phyloP scores from a whole-genome alignment of 2,888 invertebrate species.

The Diogma glabrata region DNA sequence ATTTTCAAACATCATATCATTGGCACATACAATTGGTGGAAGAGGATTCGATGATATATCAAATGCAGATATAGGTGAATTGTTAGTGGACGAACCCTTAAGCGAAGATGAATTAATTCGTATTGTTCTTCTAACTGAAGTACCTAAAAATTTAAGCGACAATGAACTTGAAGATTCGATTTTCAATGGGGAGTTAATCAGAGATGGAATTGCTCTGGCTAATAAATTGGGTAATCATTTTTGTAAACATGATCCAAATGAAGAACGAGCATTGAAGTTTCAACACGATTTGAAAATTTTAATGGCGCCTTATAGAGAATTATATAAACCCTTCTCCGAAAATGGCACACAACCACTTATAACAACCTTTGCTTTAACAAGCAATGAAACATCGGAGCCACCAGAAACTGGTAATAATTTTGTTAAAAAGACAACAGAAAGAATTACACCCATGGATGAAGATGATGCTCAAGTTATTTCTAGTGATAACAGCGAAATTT shows the following conservation, averaged over 20 bases:
- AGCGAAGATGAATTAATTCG: background rate
- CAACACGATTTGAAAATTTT: conserved; percentile 1
- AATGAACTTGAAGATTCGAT: background rate
- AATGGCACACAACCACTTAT: background rate
- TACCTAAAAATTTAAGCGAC: background rate
- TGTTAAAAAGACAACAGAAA: background rate
- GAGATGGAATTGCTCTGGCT: background rate
- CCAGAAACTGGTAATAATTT: no score
- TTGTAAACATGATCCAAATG: background rate
- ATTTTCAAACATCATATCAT: conserved; percentile 1
- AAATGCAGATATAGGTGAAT: background rate
- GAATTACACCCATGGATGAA: background rate
- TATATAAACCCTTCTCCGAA: background rate
- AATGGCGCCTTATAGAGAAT: background rate
- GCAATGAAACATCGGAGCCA: no score
- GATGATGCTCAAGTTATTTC: background rate
- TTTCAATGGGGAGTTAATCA: background rate
- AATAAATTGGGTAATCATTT: background rate
- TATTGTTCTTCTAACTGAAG: background rate
- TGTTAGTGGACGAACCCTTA: background rate
- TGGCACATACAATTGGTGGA: conserved; percentile 10
- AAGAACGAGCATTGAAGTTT: background rate
- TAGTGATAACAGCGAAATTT: background rate
- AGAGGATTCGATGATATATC: conserved; percentile 9
- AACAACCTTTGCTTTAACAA: no score